Evolutionary conservation across 1,140 invertebrate species (phyloP), one percentile per base, ranked within the genome.

Genomic region (Cydia fagiglandana): DNA sequence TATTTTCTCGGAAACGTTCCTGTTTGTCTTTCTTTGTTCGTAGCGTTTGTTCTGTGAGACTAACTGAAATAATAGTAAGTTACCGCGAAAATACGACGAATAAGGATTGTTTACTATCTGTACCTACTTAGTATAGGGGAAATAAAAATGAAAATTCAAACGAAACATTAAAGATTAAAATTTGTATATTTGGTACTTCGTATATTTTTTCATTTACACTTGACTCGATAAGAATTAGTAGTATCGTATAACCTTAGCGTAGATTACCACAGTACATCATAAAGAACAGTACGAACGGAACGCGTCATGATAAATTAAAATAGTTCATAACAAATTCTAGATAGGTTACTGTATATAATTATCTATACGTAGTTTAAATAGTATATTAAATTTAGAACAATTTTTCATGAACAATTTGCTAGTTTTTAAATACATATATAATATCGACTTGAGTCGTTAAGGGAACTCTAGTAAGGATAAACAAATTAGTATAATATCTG

Each of bases 171-270:
- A 92, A 90, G 90, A 91, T 92, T 91, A 90, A 92, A 92, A 91
- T 88, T 92, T 92, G 90, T 92, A 92, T 92, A 92, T 91, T 91
- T 90, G 90, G 89, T 92, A 92, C 88, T 91, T 92, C 90, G 89
- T 92, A 92, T 92, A 92, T 89, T 88, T 85, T 88, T 87, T 88
- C 83, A 90, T 91, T 91, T 92, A 91, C 89, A 91, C 85, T 89
- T 84, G 84, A 90, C 84, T 91, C 85, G 83, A 88, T 89, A 88
- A 91, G 87, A 89, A 86, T 89, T 85, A 88, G 87, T 88, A 84
- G 79, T 84, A 88, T 85, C 85, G 83, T 84, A 86, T 89, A 84
- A 83, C 81, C 83, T 89, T 86, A 89, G 82, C 86, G 56, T 61
- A 81, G 84, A 88, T 83, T 83, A 84, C 83, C 82, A 82, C 82